Base-by-base conservation (phyloP, 2,888 invertebrate species). In the Melanchra persicariae region DNA sequence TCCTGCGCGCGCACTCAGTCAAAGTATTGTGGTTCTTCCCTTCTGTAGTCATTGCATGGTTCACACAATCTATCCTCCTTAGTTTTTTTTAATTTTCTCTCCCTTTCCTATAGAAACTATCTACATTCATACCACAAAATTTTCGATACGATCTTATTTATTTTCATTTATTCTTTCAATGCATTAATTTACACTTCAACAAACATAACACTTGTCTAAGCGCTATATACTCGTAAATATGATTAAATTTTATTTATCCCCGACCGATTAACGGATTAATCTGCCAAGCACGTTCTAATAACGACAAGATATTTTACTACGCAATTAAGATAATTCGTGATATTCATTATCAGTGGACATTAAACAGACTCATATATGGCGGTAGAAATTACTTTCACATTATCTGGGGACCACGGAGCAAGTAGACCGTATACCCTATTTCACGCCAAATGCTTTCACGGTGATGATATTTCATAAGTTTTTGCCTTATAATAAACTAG, bases 381-480 rank as follows among this genome's bases (percentile, higher is more conserved):
- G 34, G 24, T 34, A 34, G 49, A 63, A 63, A 73, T 72, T 63
- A 63, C 34, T 57, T 73, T 19, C 43, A 57, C 17, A 73, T 64
- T 73, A 51, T 49, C 55, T 19, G 43, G 47, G 49, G 26, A 49
- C 34, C 43, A 34, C 49, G 9, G 24, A 49, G 34, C 7, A 57
- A 63, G 40, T 57, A 57, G 64, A 63, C 55, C 72, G 55, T 63
- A 43, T 73, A 49, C 57, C 55, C 43, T 34, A 73, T 64, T 73
- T 72, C 63, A 72, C 63, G 64, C 63, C 49, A 34, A 72, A 73
- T 63, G 64, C 55, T 73, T 57, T 73, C 49, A 43, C 22, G 43
- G 34, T 26, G 47, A 55, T 40, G 22, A 73, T 34, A 34, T 57
- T 49, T 57, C 24, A n/a, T 15, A 57, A 63, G 30, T 12, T 55